Evolutionary conservation across 2,797 vertebrate genomes (phyloP), one percentile per base, ranked within the genome.

Genomic region (Mormyrus proboscirostris): DNA sequence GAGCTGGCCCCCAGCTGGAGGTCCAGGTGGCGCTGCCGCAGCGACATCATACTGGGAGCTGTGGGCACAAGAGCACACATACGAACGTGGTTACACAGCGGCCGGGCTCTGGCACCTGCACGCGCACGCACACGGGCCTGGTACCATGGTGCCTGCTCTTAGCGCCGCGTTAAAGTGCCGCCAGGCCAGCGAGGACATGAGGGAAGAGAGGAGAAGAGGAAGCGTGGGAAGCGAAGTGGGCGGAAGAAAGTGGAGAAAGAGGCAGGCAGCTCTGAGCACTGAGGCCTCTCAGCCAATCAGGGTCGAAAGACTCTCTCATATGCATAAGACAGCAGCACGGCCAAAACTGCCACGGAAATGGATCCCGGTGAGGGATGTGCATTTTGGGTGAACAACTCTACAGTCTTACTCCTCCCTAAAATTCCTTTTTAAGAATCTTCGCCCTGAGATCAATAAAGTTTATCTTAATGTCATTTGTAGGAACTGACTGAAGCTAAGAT

Each of bases 1-100:
- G 96, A 97, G 95, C 96, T 96, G 69, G 96, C 94, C 55, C 91
- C 91, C 90, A 94, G 93, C 88, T 91, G 91, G 0, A 96, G 94
- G 90, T 99, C 98, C 94, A 95, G 95, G n/a, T 95, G 94, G 92
- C 97, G 96, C 90, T 97, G 96, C 76, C 97, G 96, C 92, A 97
- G 92, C 51, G 96, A 93, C 93, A 95, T 92, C 95, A 97, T 90
- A 89, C 93, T 96, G n/a, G 97, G 96, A 89, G 95, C 97, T 99
- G 95, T 12, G 84, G 57, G 79, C 19, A 65, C 25, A 89, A 87
- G 38, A 88, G n/a, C 1, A 55, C 7, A 69, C 6, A 5, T 41
- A 65, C 1, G 5, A 3, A 29, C 12, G 4, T 12, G n/a, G 12
- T 65, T 50, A 88, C 65, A 79, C 4, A 47, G 50, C 9, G 53